A percentile compares a stretch with the other conserved stretches of the same genome.
phyloP scores from a whole-genome alignment of 2,797 vertebrate species.

The Megalops cyprinoides region DNA sequence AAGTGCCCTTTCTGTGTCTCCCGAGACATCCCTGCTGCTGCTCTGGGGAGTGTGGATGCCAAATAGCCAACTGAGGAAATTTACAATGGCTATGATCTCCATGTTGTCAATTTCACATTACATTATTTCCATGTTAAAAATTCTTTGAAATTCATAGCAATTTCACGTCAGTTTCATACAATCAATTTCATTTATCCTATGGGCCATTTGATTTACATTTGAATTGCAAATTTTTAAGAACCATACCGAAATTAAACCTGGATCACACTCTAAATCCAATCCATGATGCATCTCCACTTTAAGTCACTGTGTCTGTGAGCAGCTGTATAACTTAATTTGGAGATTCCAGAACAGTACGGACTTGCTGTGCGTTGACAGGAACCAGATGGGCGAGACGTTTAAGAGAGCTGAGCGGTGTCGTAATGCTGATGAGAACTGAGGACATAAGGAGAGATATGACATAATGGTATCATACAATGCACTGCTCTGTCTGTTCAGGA shows the following conservation, averaged over 20 bases:
- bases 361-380: background rate
- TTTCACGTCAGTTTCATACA: too few relatives aligned
- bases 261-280: background rate
- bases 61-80: background rate
- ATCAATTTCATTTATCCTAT: background rate
- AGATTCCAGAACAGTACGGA: background rate
- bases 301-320: background rate
- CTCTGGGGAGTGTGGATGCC: background rate
- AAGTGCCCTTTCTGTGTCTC: background rate
- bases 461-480: background rate
- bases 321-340: background rate
- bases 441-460: background rate
- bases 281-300: background rate
- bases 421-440: background rate
- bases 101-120: too few relatives aligned
- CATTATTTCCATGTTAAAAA: too few relatives aligned
- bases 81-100: too few relatives aligned
- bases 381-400: background rate
- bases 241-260: background rate
- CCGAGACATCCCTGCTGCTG: background rate
- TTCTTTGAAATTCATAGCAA: too few relatives aligned
- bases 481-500: background rate
- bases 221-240: too few relatives aligned
- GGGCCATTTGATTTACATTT: too few relatives aligned
- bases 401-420: background rate